These are phyloP conservation scores for Bellardia bayeri DNA, from an alignment of 2,888 invertebrate genomes.

Conservation along the genomic window DNA sequence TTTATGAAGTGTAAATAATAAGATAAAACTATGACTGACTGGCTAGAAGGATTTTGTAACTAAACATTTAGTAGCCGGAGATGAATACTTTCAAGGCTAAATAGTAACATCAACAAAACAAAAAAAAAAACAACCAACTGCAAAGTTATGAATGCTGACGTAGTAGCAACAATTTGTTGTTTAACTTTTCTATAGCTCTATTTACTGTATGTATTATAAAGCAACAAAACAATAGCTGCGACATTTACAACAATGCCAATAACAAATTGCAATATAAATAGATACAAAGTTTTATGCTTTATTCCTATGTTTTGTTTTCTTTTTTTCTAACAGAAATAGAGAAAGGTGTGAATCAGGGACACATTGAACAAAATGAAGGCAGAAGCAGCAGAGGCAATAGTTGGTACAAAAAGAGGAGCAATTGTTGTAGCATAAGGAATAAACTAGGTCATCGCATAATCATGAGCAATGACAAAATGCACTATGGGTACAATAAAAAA, in stretches of 20 bases:
- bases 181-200: constrained; percentile 33
- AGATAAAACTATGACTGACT: constrained; percentile 1
- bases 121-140: constrained; percentile 4
- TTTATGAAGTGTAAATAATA: constrained; percentile 7
- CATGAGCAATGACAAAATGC: constrained; percentile 39
- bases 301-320: not conserved
- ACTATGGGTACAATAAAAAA: constrained; percentile 11
- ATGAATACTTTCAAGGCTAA: constrained; percentile 50
- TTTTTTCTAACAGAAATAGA: constrained; percentile 11
- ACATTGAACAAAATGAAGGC: constrained; percentile 32
- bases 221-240: constrained; percentile 10
- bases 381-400: constrained; percentile 10
- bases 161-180: constrained; percentile 70
- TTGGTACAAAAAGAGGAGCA: constrained; percentile 38
- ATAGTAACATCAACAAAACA: constrained; percentile 5
- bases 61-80: constrained; percentile 21
- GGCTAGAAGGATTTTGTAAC: constrained; percentile 12
- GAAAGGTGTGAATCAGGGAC: constrained; percentile 61
- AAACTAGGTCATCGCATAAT: constrained; percentile 68
- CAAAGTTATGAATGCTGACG: constrained; percentile 56
- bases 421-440: constrained; percentile 51
- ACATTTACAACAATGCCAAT: constrained; percentile 51
- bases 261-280: constrained; percentile 51
- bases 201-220: constrained; percentile 30
- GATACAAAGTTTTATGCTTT: constrained; percentile 30